Conservation (phyloP, 2,888 invertebrate genomes). For the Odontocolon sp. region DNA sequence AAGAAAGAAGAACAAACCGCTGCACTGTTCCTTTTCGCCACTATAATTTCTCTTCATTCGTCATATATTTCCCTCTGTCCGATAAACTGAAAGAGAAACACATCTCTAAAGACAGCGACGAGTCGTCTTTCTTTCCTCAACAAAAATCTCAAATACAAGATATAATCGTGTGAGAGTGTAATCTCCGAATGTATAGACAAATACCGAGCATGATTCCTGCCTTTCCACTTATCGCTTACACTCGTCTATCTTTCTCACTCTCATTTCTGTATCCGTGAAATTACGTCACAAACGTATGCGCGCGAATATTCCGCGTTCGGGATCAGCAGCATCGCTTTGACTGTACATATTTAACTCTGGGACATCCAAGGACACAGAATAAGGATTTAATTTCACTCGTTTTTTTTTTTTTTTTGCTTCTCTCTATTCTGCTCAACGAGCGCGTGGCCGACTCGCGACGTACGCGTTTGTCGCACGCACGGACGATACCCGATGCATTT, state of each 20-base stretch:
- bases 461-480: background rate
- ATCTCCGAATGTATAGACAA: constrained; percentile 12
- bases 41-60: background rate
- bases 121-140: background rate
- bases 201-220: constrained; percentile 35
- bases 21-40: background rate
- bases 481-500: too few relatives aligned
- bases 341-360: constrained; percentile 5
- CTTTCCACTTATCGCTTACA: constrained; percentile 44
- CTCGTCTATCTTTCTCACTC: background rate
- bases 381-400: constrained; percentile 32
- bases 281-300: constrained; percentile 50
- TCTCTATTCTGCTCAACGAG: background rate
- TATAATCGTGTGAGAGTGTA: constrained; percentile 26
- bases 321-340: constrained; percentile 15
- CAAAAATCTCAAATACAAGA: background rate
- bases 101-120: background rate
- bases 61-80: background rate
- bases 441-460: constrained; percentile 2
- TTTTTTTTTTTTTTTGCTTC: constrained; percentile 13
- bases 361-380: constrained; percentile 38
- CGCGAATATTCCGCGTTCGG: constrained; percentile 23
- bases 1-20: background rate
- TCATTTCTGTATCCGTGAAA: background rate
- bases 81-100: constrained; percentile 24